Evolutionary conservation across 2,797 vertebrate species (phyloP).

Genomic region (Nannoperca obscura): DNA sequence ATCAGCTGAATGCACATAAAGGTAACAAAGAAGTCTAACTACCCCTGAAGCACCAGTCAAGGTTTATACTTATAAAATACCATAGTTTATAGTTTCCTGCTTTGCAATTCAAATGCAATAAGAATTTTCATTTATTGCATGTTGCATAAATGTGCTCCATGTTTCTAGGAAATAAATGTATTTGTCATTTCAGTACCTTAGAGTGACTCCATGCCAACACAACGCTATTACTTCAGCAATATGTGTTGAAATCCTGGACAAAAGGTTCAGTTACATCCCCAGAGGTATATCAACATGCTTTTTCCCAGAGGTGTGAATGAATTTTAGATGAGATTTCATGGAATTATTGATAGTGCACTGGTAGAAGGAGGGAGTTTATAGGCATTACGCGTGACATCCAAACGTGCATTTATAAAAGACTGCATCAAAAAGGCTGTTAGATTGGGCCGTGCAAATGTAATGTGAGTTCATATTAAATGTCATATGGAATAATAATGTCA

Average conservation of each 20-base stretch:
- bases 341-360: conserved; percentile 46
- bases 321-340: conserved; percentile 48
- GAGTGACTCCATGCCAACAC: conserved; percentile 3
- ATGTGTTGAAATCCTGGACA: conserved; percentile 32
- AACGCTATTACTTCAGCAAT: conserved; percentile 11
- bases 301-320: conserved; percentile 31
- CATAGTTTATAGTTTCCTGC: neutral
- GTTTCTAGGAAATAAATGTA: conserved; percentile 3
- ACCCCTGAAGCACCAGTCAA: conserved; percentile 3
- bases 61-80: conserved; percentile 7
- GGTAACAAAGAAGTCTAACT: neutral
- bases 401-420: conserved; percentile 34
- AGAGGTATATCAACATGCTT: conserved; percentile 13
- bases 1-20: conserved; percentile 12
- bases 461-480: conserved; percentile 23
- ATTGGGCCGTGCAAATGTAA: conserved; percentile 8
- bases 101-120: conserved; percentile 19
- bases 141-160: conserved; percentile 5
- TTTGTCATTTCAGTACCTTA: conserved; percentile 24
- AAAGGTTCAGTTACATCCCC: conserved; percentile 35
- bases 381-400: conserved; percentile 36
- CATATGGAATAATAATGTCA: conserved; percentile 10
- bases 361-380: conserved; percentile 22
- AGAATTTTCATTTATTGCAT: neutral
- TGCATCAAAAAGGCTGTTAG: conserved; percentile 23